Evolutionary conservation across 2,113 vertebrate genomes (phyloP).

Genomic region (Campylorhamphus procurvoides): DNA sequence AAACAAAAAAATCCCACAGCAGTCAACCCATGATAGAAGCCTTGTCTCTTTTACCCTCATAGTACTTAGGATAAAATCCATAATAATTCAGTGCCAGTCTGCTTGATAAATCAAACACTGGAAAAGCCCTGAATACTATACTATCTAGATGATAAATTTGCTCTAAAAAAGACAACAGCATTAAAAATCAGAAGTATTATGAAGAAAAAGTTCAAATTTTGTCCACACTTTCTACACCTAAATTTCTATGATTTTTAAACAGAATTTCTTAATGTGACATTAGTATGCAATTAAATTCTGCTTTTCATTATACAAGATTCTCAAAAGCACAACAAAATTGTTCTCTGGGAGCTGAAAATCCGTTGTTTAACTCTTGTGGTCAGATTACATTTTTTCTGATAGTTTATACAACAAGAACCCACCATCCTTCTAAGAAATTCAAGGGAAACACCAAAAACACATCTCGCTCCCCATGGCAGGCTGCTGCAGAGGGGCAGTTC

Average conservation of each 20-base stretch:
- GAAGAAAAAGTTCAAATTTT: constrained; percentile 6
- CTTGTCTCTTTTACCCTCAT: constrained; percentile 45
- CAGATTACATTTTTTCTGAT: background rate
- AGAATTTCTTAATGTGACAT: background rate
- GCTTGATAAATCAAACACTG: constrained; percentile 64
- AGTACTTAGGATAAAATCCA: constrained; percentile 62
- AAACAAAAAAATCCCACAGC: background rate
- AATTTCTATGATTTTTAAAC: background rate
- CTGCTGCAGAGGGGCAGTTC: background rate
- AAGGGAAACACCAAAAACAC: background rate
- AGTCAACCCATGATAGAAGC: constrained; percentile 40
- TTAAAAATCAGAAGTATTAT: constrained; percentile 18
- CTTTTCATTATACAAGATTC: background rate
- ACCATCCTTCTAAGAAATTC: background rate
- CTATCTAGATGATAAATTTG: constrained; percentile 69
- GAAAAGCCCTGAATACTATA: constrained; percentile 66
- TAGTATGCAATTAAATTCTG: background rate
- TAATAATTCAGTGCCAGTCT: constrained; percentile 30
- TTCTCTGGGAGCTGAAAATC: background rate
- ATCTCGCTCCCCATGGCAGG: background rate
- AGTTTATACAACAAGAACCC: background rate
- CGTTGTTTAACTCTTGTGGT: background rate
- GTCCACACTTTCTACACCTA: background rate
- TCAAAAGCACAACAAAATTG: background rate
- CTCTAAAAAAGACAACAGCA: constrained; percentile 55